A percentile compares a stretch with the other conserved stretches of the same genome.
Conservation (phyloP, 1,140 invertebrate genomes). For the Ceratina calcarata region DNA sequence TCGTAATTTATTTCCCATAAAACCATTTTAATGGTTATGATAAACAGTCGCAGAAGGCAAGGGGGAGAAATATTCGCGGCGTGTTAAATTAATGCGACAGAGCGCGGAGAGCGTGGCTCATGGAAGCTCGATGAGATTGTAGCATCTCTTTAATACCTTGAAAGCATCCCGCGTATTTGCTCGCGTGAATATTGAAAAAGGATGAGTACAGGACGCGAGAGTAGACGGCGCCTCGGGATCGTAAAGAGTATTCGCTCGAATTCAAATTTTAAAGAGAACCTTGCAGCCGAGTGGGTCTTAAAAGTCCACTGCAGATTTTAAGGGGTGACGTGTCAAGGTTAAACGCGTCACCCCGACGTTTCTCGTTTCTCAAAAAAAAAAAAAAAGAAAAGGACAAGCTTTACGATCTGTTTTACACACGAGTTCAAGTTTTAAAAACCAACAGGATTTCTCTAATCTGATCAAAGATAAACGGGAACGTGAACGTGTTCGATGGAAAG, state of each 20-base stretch:
- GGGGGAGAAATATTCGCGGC: not conserved
- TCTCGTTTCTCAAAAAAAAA: not conserved
- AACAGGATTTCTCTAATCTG: not conserved
- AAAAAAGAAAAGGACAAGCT: not conserved
- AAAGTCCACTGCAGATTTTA: not conserved
- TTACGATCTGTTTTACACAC: not conserved
- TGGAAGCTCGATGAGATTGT: not conserved
- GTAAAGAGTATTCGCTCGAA: slow-evolving; percentile 20
- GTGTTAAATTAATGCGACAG: slow-evolving; percentile 18
- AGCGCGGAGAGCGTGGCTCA: not conserved
- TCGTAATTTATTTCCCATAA: slow-evolving; percentile 5
- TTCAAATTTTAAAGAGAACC: slow-evolving; percentile 30
- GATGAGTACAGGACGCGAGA: not conserved
- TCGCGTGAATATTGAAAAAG: slow-evolving; percentile 23
- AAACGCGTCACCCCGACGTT: not conserved
- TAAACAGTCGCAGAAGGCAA: not conserved
- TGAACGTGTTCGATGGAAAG: slow-evolving; percentile 39
- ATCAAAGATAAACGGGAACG: slow-evolving; percentile 7
- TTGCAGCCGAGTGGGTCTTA: not conserved
- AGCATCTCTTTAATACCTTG: not conserved
- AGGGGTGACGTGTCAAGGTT: not conserved
- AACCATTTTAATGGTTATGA: not conserved
- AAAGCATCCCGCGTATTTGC: not conserved
- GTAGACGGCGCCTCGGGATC: slow-evolving; percentile 6
- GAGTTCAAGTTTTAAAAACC: not conserved